Base-by-base conservation (phyloP, 2,888 invertebrate genomes). In the Pheosia gnoma region DNA sequence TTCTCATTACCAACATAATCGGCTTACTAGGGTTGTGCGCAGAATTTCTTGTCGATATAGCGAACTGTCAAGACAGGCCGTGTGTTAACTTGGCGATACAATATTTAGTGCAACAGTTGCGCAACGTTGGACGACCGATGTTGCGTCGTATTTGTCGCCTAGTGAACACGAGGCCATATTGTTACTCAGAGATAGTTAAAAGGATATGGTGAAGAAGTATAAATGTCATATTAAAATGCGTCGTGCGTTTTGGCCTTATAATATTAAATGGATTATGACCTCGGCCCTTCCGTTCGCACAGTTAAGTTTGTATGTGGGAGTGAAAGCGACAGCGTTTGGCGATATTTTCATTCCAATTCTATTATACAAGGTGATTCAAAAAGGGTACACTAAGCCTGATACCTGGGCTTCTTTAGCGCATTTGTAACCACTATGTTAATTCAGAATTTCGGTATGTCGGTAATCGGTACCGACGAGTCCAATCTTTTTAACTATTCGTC, bases 161-260 rank as follows among this genome's bases (percentile, higher is more conserved):
- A 39, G 39, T 13, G 39, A 55, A 55, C 39, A 38, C 39, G 39
- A 11, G 10, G 36, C 37, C 11, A 67, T 70, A 68, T 70, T 77
- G 67, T 75, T 65, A 66, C 62, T 61, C 55, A 60, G 65, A 70
- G 65, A 70, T 64, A 75, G 63, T 68, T 70, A 62, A 67, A 62
- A 55, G 63, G 65, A 69, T 72, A 64, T 68, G 65, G 54, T 59
- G 62, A 59, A 60, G 38, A 56, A 53, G 8, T 58, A 25, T 25
- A 45, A 13, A 56, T 6, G 53, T 36, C n/a, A 55, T 55, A 13
- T 55, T 55, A 55, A 39, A 55, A 39, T 55, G 38, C 53, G 13
- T 54, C 53, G 2, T 25, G 25, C 1, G 25, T 2, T 25, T 25
- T 25, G 25, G 25, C 25, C 25, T 25, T 25, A 41, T 41, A 41